Base-by-base conservation (phyloP, 1,140 invertebrate species). In the Oscheius sp. region DNA sequence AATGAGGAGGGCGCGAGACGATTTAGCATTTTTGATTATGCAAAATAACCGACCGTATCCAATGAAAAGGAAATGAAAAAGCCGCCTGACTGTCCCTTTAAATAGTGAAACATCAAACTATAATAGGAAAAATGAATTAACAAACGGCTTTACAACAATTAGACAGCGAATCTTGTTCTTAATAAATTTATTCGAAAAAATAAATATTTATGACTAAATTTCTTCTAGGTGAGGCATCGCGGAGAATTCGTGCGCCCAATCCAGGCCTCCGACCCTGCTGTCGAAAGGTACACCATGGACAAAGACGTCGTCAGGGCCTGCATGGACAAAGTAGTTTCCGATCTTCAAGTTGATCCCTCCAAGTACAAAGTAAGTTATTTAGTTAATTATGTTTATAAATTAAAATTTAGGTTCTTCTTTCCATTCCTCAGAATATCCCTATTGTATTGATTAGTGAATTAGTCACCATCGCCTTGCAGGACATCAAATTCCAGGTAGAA, bases 241-340 rank as follows among this genome's bases (percentile, higher is more conserved):
- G 65, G 75, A 52, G 46, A 70, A 29, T 71, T 77, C 29, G n/a
- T 86, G 83, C 7, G 82, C 72, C 0, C 67, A 87, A 2, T 78
- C 81, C 18, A 86, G 86, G 76, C 87, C 87, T 10, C 82, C 88
- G 63, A 82, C 85, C 73, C 86, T 86, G n/a, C 86, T 86, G n/a
- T 85, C 82, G 66, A 89, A 86, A 84, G 85, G 88, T 49, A 87
- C 87, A 74, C 88, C 87, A 85, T 87, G 86, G 83, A 77, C 59
- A 72, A 63, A 49, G 70, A 55, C 13, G 79, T 82, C 31, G n/a
- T 82, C 26, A 79, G 69, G 32, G 81, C 79, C 23, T 78, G 71
- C 42, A 49, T 82, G 42, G 36, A 59, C 3, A 80, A 82, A 67
- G 75, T 79, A 0, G 45, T 83, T n/a, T 52, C 35, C 13, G 81